Base-by-base conservation (phyloP, 2,113 vertebrate species). In the Syngnathus scovelli region DNA sequence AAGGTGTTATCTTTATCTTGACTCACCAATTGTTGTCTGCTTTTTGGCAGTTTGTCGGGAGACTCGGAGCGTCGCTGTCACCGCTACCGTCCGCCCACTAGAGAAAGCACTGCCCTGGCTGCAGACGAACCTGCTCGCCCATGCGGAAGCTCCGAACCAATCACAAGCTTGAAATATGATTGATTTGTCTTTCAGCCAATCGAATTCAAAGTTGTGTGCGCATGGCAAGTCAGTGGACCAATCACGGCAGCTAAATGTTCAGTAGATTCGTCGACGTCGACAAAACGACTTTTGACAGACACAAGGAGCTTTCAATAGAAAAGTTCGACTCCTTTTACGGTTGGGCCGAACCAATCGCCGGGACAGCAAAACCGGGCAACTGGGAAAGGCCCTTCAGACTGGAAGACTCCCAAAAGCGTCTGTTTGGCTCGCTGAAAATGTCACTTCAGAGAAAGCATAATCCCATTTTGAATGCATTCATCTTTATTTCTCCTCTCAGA, bases 301-400 rank as follows among this genome's bases (percentile, higher is more conserved):
- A 85, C 19, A 10, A 33, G 10, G 33, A 5, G 7, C 79, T 68
- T 44, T 67, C 91, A 90, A 89, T 90, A 75, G 82, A 81, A 61
- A 78, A 76, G 78, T 89, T 89, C 88, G 76, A 86, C 78, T 88
- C 91, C 90, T 91, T 92, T 79, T 91, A 90, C 80, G 89, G 90
- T 75, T 21, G 67, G 63, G 60, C 21, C 33, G 70, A 71, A 79
- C 88, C 87, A 89, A 89, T 90, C 33, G 64, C 55, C 61, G 62
- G 38, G n/a, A 52, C 7, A 36, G 77, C 71, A 43, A 66, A 8
- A 48, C 54, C 78, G 60, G 58, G 39, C 64, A 69, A 70, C 77
- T 62, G 77, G 74, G 77, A 81, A 67, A 79, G 78, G 74, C 68
- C 77, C 72, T 54, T 43, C 23, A 7, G 23, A 37, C 23, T 41